Percentiles rank a stretch among this genome's conserved stretches.
Evolutionary conservation across 2,113 vertebrate genomes (phyloP).

Genomic region (Sylvietta virens): DNA sequence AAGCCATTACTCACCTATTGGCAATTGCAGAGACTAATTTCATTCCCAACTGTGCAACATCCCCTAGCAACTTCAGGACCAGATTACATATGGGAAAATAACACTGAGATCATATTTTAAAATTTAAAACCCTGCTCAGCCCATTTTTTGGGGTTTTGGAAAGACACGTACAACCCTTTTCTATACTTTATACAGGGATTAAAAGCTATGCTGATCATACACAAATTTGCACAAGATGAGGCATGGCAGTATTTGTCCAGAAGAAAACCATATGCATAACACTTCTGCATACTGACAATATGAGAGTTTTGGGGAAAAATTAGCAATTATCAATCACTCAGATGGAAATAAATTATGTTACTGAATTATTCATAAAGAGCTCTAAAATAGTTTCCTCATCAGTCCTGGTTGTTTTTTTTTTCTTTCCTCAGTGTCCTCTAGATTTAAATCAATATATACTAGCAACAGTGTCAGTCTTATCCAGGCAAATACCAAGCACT

Average conservation of each 20-base stretch:
- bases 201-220: not conserved
- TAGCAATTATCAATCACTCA: not conserved
- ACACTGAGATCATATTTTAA: not conserved
- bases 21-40: not conserved
- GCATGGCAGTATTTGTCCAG: not conserved
- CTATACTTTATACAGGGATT: not conserved
- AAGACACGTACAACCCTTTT: not conserved
- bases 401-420: not conserved
- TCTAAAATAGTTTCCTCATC: not conserved
- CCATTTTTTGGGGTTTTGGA: not conserved
- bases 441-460: conserved; percentile 2
- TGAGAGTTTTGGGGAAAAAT: not conserved
- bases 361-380: not conserved
- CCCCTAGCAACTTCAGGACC: not conserved
- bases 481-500: not conserved
- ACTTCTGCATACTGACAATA: not conserved
- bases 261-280: not conserved
- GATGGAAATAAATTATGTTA: not conserved
- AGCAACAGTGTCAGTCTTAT: not conserved
- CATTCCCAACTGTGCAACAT: not conserved
- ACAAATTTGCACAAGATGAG: not conserved
- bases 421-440: not conserved
- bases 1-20: not conserved
- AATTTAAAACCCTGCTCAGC: not conserved
- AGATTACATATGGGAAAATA: not conserved